Evolutionary conservation across 2,888 invertebrate species (phyloP).

Genomic region (Fabriciana adippe): DNA sequence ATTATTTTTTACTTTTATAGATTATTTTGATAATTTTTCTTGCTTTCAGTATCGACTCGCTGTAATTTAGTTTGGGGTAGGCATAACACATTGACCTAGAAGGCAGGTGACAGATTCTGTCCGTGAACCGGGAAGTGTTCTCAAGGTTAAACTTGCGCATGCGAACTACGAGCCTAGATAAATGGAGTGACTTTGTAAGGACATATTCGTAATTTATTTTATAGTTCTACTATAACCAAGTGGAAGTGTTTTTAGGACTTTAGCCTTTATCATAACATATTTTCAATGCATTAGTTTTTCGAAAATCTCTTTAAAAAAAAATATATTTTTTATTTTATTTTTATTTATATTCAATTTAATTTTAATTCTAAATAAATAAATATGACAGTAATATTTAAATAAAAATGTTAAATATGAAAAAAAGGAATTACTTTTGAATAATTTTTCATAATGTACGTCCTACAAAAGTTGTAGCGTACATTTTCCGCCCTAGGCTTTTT

Average conservation of each 20-base stretch:
- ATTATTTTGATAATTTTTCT: neutral
- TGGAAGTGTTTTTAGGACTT: no score
- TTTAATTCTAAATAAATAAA: no score
- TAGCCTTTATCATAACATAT: no score
- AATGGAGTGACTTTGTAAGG: conserved; percentile 53
- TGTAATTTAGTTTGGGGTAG: conserved; percentile 26
- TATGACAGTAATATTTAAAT: no score
- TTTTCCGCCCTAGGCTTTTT: conserved; percentile 40
- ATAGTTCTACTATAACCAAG: neutral
- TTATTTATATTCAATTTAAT: no score
- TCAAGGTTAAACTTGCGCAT: conserved; percentile 70
- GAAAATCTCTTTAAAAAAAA: no score
- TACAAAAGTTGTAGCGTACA: conserved; percentile 37
- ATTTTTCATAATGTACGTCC: conserved; percentile 28
- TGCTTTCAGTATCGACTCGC: conserved; percentile 13
- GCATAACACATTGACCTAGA: conserved; percentile 68
- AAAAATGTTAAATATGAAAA: no score
- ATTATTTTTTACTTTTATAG: no score
- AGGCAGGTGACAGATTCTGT: conserved; percentile 62
- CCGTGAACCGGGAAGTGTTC: conserved; percentile 76
- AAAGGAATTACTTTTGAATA: no score
- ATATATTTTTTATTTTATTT: no score
- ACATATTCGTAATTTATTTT: neutral
- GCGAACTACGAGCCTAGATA: conserved; percentile 49
- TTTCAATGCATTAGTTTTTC: no score